Percentiles rank a stretch among this genome's conserved stretches.
Evolutionary conservation across 2,888 invertebrate genomes (phyloP).

Genomic region (Brenthis hecate): DNA sequence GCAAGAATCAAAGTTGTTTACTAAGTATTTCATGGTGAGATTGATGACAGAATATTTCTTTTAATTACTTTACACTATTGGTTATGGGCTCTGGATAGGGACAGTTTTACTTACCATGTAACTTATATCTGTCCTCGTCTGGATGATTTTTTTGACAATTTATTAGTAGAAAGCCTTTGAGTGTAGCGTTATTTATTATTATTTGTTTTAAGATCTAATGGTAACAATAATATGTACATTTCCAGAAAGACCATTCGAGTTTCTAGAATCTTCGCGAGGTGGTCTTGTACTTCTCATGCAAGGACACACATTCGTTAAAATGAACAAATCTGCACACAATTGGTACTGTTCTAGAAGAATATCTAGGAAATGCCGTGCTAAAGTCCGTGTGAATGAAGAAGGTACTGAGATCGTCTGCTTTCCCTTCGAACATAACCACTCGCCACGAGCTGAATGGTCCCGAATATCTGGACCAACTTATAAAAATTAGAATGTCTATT

Average conservation of each 20-base stretch:
- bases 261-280: slow-evolving; percentile 28
- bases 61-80: too few relatives aligned
- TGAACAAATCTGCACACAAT: slow-evolving; percentile 35
- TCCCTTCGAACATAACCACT: slow-evolving; percentile 44
- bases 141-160: too few relatives aligned
- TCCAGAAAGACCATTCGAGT: slow-evolving; percentile 37
- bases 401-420: slow-evolving; percentile 26
- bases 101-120: too few relatives aligned
- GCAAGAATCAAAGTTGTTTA: background rate
- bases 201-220: background rate
- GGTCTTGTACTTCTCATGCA: slow-evolving; percentile 37
- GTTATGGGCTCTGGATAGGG: too few relatives aligned
- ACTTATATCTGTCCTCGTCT: too few relatives aligned
- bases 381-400: slow-evolving; percentile 32
- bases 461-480: background rate
- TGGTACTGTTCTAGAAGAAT: slow-evolving; percentile 47
- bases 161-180: too few relatives aligned
- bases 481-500: background rate
- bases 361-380: slow-evolving; percentile 39
- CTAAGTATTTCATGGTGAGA: background rate
- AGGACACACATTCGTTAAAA: slow-evolving; percentile 42
- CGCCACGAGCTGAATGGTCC: slow-evolving; percentile 26
- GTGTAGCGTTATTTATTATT: background rate
- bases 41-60: too few relatives aligned
- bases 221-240: slow-evolving; percentile 12